Base-by-base conservation (phyloP, 1,140 invertebrate genomes). In the Drosophila baimaii region DNA sequence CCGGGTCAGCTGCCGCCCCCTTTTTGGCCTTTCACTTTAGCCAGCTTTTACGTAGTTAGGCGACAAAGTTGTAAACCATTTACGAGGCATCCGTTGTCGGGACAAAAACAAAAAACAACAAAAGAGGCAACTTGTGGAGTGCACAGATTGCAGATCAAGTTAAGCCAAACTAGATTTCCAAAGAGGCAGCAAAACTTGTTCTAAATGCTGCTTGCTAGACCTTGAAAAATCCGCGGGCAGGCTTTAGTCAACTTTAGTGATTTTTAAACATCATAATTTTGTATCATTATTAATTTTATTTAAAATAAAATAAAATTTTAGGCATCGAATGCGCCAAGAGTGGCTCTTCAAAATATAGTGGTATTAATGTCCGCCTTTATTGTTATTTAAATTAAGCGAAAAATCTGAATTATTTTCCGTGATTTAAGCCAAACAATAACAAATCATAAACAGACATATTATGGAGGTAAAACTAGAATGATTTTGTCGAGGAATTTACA, bases 21-120 rank as follows among this genome's bases (percentile, higher is more conserved):
- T 52, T 17, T 46, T 37, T 61, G 55, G 56, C 73, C 79, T 64
- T 84, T 86, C 79, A 65, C 65, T 82, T 82, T 76, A 82, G 58
- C 52, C 75, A 70, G 77, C 72, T 86, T 76, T 71, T 71, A 66
- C 70, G 68, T 81, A 79, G 83, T 77, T 86, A 62, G 74, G 70
- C 79, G 79, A 70, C 70, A 81, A 88, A 86, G 79, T 82, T 88
- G 69, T 82, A 76, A 85, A 65, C 74, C 64, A 86, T 86, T 85
- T 85, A 75, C 69, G 47, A 46, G 75, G 17, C 54, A 39, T 61
- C 68, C 37, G 55, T 46, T 56, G 57, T 76, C 59, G 76, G 44
- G 39, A 15, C 23, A 23, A 17, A 17, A 10, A 13, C 27, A 25
- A 23, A 10, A 37, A 10, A n/a, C 23, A 49, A 29, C 46, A 49